These are phyloP conservation scores for Poecilia latipinna DNA, from an alignment of 2,113 vertebrate genomes.

Conservation along the genomic window DNA sequence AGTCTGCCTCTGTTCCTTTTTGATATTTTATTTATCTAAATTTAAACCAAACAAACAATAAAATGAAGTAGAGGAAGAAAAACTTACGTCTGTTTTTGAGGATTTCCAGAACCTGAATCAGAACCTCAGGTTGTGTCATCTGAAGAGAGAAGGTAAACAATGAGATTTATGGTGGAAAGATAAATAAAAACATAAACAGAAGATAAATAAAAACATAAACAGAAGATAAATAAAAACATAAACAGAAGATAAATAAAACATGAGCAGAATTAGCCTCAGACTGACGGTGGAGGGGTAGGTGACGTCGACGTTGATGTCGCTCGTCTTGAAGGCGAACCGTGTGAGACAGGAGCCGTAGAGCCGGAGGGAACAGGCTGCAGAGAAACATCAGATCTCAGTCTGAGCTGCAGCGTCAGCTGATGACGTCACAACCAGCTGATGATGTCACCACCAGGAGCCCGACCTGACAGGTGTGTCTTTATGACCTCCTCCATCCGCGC, in stretches of 20 bases:
- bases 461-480: constrained; percentile 88
- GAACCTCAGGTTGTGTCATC: constrained; percentile 97
- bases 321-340: constrained; percentile 94
- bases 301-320: constrained; percentile 96
- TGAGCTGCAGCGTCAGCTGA: neutral
- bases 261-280: constrained; percentile 10
- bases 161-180: neutral
- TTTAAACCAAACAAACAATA: no score
- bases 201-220: neutral
- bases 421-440: neutral
- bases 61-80: neutral
- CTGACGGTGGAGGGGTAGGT: constrained; percentile 90
- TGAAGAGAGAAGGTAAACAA: constrained; percentile 55
- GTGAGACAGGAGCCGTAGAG: constrained; percentile 96
- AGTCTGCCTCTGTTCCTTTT: no score
- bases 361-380: constrained; percentile 89
- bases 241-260: no score
- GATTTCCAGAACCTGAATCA: constrained; percentile 96
- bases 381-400: neutral
- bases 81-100: constrained; percentile 91
- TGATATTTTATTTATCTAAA: no score
- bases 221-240: no score
- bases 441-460: neutral
- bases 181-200: no score
- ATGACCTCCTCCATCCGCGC: constrained; percentile 90